Evolutionary conservation across 2,797 vertebrate species (phyloP).

Genomic region (Melanotaenia parkinsoni): DNA sequence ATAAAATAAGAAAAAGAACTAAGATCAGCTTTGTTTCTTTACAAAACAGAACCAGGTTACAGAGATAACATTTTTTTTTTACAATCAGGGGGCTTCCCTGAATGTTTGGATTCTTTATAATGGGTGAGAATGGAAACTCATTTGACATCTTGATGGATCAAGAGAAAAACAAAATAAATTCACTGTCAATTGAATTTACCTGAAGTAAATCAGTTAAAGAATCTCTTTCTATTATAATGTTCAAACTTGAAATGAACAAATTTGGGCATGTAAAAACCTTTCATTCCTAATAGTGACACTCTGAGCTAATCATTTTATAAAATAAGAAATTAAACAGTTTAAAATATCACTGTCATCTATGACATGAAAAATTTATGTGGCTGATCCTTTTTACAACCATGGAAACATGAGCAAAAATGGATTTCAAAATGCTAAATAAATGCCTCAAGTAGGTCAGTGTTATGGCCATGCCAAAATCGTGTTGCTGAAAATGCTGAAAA

Average conservation of each 20-base stretch:
- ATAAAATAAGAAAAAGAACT: neutral
- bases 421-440: slow-evolving; percentile 45
- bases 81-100: slow-evolving; percentile 2
- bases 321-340: slow-evolving; percentile 5
- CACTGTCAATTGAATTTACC: too few relatives aligned
- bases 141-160: neutral
- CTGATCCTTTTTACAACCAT: slow-evolving; percentile 35
- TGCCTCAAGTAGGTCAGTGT: slow-evolving; percentile 58
- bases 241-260: slow-evolving; percentile 1
- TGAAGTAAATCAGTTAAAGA: neutral
- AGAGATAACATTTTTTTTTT: slow-evolving; percentile 8
- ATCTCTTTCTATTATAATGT: neutral
- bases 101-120: neutral
- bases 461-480: slow-evolving; percentile 46
- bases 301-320: slow-evolving; percentile 1
- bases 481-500: slow-evolving; percentile 41
- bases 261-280: neutral
- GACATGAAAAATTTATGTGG: slow-evolving; percentile 26
- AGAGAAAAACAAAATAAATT: neutral
- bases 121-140: neutral
- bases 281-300: neutral
- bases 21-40: neutral
- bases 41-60: neutral
- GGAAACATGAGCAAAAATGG: slow-evolving; percentile 37
- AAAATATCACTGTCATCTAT: slow-evolving; percentile 19